Conservation (phyloP, 2,113 vertebrate species). For the Pontoporia blainvillei region DNA sequence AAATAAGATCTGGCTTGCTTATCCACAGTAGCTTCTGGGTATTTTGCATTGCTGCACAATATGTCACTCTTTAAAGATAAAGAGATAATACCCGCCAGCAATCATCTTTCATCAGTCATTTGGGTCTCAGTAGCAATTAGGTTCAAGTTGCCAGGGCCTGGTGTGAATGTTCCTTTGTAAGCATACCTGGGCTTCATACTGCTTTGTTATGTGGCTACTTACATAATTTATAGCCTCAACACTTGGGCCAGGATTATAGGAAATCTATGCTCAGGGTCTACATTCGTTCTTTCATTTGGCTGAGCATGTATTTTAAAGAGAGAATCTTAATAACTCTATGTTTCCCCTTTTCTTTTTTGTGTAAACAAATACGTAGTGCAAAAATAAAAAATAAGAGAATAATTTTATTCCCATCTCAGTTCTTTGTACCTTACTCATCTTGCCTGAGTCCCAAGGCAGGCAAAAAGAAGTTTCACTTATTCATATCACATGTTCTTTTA, state of each 20-base stretch:
- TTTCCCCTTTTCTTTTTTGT: background rate
- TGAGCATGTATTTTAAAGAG: background rate
- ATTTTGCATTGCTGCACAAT: background rate
- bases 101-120: conserved; percentile 28
- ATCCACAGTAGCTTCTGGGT: background rate
- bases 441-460: background rate
- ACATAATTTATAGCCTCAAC: background rate
- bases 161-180: conserved; percentile 10
- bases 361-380: background rate
- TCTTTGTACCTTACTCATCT: background rate
- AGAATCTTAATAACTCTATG: background rate
- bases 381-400: background rate
- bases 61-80: conserved; percentile 24
- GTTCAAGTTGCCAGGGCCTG: background rate
- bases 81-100: conserved; percentile 13
- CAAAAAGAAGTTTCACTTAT: background rate
- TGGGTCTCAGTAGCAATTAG: background rate
- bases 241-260: background rate
- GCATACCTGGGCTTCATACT: background rate
- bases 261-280: background rate
- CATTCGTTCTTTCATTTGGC: background rate
- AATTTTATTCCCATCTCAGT: background rate
- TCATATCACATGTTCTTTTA: background rate
- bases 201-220: background rate
- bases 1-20: background rate